Percentiles rank a stretch among this genome's conserved stretches.
Evolutionary conservation across 2,113 vertebrate genomes (phyloP).

Genomic region (Condylura cristata): DNA sequence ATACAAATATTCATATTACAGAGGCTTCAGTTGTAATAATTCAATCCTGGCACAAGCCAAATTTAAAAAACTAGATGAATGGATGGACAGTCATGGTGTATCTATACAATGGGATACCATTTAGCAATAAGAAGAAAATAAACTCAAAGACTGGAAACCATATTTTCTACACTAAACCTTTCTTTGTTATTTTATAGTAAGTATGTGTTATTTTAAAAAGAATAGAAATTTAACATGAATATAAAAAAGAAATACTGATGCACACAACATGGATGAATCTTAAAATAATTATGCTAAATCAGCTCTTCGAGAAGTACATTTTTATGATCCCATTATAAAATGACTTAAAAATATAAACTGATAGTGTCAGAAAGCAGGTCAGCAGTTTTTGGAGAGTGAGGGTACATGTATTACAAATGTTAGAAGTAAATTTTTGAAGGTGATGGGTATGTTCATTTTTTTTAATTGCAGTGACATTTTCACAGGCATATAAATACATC

Average conservation of each 20-base stretch:
- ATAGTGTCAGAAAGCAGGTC: not conserved
- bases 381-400: not conserved
- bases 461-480: not conserved
- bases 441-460: not conserved
- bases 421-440: not conserved
- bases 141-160: not conserved
- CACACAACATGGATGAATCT: not conserved
- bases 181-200: not conserved
- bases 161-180: not conserved
- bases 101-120: not conserved
- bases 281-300: not conserved
- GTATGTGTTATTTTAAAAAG: not conserved
- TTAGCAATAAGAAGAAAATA: constrained; percentile 2
- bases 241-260: not conserved
- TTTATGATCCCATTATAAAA: not conserved
- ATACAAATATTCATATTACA: not conserved
- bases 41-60: not conserved
- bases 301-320: not conserved
- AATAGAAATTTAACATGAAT: not conserved
- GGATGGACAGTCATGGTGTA: not conserved
- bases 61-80: not conserved
- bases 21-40: not conserved
- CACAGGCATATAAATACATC: not conserved
- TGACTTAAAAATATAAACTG: constrained; percentile 21
- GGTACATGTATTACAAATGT: not conserved